Evolutionary conservation across 2,797 vertebrate species (phyloP).

Genomic region (Sebastes itinus): DNA sequence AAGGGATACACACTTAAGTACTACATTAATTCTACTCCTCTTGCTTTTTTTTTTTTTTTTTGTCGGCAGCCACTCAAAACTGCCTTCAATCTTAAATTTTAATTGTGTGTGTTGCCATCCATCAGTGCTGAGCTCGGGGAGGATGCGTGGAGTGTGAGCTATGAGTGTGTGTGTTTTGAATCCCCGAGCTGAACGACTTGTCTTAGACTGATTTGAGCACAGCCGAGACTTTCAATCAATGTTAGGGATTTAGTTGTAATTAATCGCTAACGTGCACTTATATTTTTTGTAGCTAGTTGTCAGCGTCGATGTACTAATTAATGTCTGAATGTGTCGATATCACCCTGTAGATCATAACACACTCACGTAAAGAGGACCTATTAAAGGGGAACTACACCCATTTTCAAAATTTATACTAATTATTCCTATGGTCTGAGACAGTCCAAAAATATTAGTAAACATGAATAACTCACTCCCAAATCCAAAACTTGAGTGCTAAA

Average conservation of each 20-base stretch:
- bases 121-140: slow-evolving; percentile 28
- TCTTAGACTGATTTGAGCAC: slow-evolving; percentile 40
- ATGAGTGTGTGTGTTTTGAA: slow-evolving; percentile 12
- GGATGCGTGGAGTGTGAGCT: neutral
- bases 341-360: neutral
- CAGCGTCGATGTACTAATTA: slow-evolving; percentile 3
- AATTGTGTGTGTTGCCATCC: slow-evolving; percentile 54
- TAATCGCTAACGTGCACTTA: slow-evolving; percentile 40
- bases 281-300: slow-evolving; percentile 4
- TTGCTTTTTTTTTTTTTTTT: slow-evolving; percentile 35
- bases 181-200: slow-evolving; percentile 59
- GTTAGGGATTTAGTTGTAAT: slow-evolving; percentile 50
- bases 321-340: neutral
- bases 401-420: no score
- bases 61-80: slow-evolving; percentile 44
- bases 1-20: neutral
- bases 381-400: no score
- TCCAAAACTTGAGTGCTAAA: no score
- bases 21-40: slow-evolving; percentile 66
- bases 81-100: slow-evolving; percentile 62
- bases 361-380: neutral
- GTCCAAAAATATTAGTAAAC: neutral
- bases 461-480: no score
- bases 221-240: slow-evolving; percentile 68
- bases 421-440: no score